A percentile compares a stretch with the other conserved stretches of the same genome.
These are phyloP conservation scores for Balaeniceps rex DNA, from an alignment of 2,113 vertebrate genomes.

Conservation along the genomic window DNA sequence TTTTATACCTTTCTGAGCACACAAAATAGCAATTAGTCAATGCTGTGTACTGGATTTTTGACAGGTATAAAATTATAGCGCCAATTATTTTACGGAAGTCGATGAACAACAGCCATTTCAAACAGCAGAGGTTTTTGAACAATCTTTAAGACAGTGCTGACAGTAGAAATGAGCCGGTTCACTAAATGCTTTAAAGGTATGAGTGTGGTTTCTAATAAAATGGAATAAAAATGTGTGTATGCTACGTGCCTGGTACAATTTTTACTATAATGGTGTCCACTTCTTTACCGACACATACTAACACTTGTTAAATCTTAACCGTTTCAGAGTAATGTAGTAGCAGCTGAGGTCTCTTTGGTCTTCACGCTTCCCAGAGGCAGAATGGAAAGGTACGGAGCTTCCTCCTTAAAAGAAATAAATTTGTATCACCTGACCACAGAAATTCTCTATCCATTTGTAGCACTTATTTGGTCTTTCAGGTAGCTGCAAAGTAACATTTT, in stretches of 20 bases:
- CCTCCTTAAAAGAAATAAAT: neutral
- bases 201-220: neutral
- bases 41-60: constrained; percentile 40
- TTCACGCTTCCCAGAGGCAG: neutral
- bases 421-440: neutral
- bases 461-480: neutral
- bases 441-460: neutral
- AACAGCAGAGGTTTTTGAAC: neutral
- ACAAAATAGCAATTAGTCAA: constrained; percentile 66
- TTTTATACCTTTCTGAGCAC: constrained; percentile 64
- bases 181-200: neutral
- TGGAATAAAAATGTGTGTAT: neutral
- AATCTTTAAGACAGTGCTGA: neutral
- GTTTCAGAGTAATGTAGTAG: neutral
- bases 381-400: neutral
- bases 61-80: constrained; percentile 65
- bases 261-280: neutral
- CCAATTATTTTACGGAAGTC: constrained; percentile 55
- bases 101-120: constrained; percentile 19
- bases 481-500: neutral
- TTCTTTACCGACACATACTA: neutral
- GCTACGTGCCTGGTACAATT: neutral
- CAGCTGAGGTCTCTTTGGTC: neutral
- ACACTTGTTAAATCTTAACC: neutral
- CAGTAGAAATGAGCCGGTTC: neutral